Evolutionary conservation across 2,797 vertebrate species (phyloP), one percentile per base, ranked within the genome.

Genomic region (Tangara arthus): DNA sequence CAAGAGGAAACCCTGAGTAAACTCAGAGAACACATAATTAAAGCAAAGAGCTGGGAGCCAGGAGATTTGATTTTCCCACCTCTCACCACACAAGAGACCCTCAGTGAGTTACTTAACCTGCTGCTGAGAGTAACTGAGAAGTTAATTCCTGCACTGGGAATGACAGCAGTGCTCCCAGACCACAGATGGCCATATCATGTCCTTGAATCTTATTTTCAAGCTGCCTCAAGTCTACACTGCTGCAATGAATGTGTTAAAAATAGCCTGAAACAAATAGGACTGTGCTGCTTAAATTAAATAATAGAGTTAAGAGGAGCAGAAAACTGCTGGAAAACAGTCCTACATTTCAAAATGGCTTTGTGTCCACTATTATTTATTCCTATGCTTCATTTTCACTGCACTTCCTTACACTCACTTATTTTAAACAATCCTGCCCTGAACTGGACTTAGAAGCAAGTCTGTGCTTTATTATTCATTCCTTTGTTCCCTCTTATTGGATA

Each of bases 291-390:
- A 75, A 83, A 93, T 91, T 68, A 84, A 94, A 66, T 89, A 82
- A 92, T 5, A 63, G 64, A 86, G 76, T 39, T 65, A 72, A 76
- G 82, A 95, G 50, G 9, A 85, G 46, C 53, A 68, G 41, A 85
- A 83, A 95, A 81, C 68, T 87, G 66, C 83, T 85, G 84, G 71
- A 93, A 91, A 92, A 73, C 28, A 91, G 69, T 46, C 41, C 46
- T 24, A 16, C 2, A 13, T 63, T 94, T 87, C 75, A 86, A 87
- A 82, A 83, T 30, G 65, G 14, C 76, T 96, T 86, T 53, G 69
- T 53, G 37, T 55, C 53, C 81, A 77, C 2, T 64, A 47, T 49
- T 73, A 57, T 44, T 65, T 77, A 57, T 50, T 44, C 65, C 61
- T 47, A 30, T 59, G 66, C 37, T 83, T 88, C 52, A 22, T 72